phyloP scores from a whole-genome alignment of 2,113 vertebrate genomes.

The Alligator mississippiensis region DNA sequence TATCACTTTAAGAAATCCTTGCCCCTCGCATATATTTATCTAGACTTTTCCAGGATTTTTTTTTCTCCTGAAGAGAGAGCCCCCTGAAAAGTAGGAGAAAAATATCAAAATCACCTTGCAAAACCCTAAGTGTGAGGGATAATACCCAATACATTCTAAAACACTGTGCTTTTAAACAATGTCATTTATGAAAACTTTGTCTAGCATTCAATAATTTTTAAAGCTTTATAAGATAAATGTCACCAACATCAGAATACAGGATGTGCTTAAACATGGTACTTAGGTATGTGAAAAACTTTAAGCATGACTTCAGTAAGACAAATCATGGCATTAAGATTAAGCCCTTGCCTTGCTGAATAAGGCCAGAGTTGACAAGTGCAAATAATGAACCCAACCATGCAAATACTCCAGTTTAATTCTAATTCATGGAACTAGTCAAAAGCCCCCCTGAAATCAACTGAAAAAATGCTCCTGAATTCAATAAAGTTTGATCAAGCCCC shows the following conservation, averaged over 20 bases:
- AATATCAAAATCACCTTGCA: not conserved
- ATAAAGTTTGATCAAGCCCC: not conserved
- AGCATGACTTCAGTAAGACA: not conserved
- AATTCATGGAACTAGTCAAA: not conserved
- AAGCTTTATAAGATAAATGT: not conserved
- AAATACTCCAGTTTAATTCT: accelerated
- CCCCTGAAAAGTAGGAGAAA: not conserved
- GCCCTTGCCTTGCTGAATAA: not conserved
- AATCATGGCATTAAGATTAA: not conserved
- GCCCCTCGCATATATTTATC: too few species aligned
- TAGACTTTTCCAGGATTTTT: not conserved
- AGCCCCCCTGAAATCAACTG: not conserved
- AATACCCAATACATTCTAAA: not conserved
- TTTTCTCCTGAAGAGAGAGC: not conserved
- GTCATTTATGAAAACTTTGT: not conserved
- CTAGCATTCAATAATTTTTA: not conserved
- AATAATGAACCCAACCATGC: not conserved
- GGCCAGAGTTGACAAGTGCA: not conserved
- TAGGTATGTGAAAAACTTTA: not conserved
- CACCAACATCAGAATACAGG: not conserved
- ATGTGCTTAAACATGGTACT: not conserved
- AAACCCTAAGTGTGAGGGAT: not conserved
- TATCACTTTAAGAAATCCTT: too few species aligned
- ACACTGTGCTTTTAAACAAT: accelerated
- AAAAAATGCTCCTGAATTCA: not conserved